Evolutionary conservation across 2,113 vertebrate genomes (phyloP).

Genomic region (Myiopsitta monachus): DNA sequence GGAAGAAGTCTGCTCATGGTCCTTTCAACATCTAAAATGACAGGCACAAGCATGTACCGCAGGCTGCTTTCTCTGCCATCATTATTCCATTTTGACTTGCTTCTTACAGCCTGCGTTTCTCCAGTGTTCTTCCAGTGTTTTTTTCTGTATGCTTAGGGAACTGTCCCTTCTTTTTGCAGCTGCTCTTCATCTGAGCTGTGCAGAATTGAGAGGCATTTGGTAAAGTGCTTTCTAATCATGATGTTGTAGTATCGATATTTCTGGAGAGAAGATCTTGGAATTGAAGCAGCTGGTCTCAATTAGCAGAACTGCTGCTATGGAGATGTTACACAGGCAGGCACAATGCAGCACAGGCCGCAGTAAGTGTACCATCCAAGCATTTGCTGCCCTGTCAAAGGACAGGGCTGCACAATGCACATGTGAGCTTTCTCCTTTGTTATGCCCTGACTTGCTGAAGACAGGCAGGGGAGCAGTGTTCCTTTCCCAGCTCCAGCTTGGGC

Average conservation of each 20-base stretch:
- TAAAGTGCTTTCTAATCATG: conserved; percentile 72
- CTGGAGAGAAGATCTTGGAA: conserved; percentile 69
- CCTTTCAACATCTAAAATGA: conserved; percentile 35
- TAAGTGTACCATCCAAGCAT: background rate
- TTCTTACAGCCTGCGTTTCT: conserved; percentile 1
- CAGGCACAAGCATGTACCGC: background rate
- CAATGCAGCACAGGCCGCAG: background rate
- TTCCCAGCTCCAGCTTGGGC: background rate
- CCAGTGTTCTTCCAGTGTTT: background rate
- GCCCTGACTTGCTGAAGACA: background rate
- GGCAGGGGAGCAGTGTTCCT: background rate
- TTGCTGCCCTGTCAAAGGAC: background rate
- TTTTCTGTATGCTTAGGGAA: conserved; percentile 22
- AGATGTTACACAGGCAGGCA: conserved; percentile 26
- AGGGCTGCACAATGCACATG: background rate
- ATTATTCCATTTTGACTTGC: background rate
- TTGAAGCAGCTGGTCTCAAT: conserved; percentile 71
- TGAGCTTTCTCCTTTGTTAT: background rate
- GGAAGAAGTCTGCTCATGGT: background rate
- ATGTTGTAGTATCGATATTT: conserved; percentile 64
- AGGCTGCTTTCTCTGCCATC: conserved; percentile 26
- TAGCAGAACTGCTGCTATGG: conserved; percentile 68
- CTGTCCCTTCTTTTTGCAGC: conserved; percentile 56
- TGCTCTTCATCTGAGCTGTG: conserved; percentile 51
- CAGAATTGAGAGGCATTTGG: conserved; percentile 66